Base-by-base conservation (phyloP, 2,888 invertebrate species). In the Plebejus argus region DNA sequence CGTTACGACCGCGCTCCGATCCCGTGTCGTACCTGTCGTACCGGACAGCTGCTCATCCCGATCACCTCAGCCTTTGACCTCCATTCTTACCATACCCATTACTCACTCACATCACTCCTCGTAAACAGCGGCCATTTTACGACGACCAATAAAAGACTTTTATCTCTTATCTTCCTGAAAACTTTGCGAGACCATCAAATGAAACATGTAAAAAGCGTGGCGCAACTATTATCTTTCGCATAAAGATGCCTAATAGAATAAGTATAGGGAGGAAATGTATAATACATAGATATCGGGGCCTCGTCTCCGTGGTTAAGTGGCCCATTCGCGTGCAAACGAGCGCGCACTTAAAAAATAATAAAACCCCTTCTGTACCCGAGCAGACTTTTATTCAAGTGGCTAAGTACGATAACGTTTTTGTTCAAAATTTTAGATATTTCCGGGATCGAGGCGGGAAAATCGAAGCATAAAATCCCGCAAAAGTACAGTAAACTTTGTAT, bases 281-380 rank as follows among this genome's bases (percentile, higher is more conserved):
- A 72, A 45, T 72, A 45, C 45, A 72, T 72, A 72, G 74, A 53
- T 74, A 74, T 74, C 83, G 87, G 86, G 87, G 83, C 86, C 86
- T 85, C 87, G 89, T 89, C 90, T 92, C 86, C 93, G 93, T 92
- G 93, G 94, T 90, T 94, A 94, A 94, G 94, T 94, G 93, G 93
- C 90, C 92, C 90, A 94, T 94, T 94, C 94, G 89, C 94, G 92
- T 94, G 94, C 94, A 94, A 94, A 94, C 94, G 94, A 92, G 92
- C 91, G 90, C 87, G 89, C 88, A 89, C 93, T 94, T 91, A 92
- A 92, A 92, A 93, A 91, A 93, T 92, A 92, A 93, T 91, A 91
- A 91, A 93, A 92, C 89, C 90, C 88, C 91, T 93, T 91, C 87
- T 89, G 81, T 82, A 81, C 83, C 86, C 88, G 86, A 77, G 70